phyloP scores from a whole-genome alignment of 1,140 invertebrate genomes.

The Psix sp. region DNA sequence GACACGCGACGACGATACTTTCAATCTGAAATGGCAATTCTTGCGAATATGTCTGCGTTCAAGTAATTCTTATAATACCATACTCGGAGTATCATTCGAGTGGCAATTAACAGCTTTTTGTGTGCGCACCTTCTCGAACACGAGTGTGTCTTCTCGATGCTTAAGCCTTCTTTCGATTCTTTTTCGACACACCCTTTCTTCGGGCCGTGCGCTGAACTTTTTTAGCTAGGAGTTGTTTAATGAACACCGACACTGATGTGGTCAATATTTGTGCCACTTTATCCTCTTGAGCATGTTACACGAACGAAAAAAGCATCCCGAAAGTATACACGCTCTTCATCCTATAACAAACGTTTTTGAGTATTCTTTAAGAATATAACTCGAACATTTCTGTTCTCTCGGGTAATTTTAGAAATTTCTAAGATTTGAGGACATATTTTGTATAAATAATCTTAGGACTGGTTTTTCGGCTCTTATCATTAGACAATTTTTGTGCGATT shows the following conservation, averaged over 20 bases:
- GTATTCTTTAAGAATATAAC: not conserved
- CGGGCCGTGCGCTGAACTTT: slow-evolving; percentile 40
- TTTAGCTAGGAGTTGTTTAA: slow-evolving; percentile 57
- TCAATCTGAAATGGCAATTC: slow-evolving; percentile 43
- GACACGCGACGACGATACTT: slow-evolving; percentile 41
- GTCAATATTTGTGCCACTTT: slow-evolving; percentile 57
- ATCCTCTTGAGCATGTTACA: slow-evolving; percentile 53
- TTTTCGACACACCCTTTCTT: slow-evolving; percentile 46
- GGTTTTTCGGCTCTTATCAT: no score
- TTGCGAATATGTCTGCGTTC: slow-evolving; percentile 19
- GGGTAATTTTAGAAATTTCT: no score
- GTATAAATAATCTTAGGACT: no score
- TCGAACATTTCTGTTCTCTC: no score
- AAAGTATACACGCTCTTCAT: slow-evolving; percentile 5
- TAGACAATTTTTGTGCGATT: no score
- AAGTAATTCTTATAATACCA: slow-evolving; percentile 51
- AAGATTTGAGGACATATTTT: no score
- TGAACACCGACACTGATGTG: slow-evolving; percentile 50
- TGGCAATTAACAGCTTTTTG: slow-evolving; percentile 53
- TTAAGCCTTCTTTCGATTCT: slow-evolving; percentile 29
- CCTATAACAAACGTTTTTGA: not conserved
- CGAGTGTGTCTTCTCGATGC: slow-evolving; percentile 31
- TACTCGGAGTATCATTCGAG: slow-evolving; percentile 51
- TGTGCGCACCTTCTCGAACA: slow-evolving; percentile 48
- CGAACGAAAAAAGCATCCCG: slow-evolving; percentile 33